Base-by-base conservation (phyloP, 2,888 invertebrate genomes). In the Junonia oenone region DNA sequence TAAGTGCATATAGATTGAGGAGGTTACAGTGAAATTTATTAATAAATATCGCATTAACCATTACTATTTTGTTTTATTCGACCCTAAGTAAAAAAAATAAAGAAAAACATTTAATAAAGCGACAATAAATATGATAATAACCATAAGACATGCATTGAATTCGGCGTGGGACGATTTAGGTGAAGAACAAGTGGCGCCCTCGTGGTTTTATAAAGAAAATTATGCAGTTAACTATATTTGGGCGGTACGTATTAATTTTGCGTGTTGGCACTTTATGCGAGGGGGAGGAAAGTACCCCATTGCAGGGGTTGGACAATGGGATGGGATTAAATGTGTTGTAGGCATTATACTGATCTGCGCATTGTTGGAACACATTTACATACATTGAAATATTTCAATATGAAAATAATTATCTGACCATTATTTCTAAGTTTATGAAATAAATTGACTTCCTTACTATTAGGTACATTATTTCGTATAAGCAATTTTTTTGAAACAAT, bases 11-110 rank as follows among this genome's bases (percentile, higher is more conserved):
- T 85, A 87, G 86, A 83, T 79, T 81, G 87, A 83, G 78, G 75
- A 84, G 78, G 86, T 82, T 79, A 87, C 86, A 85, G 84, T 88
- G 88, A 89, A 88, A 84, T 81, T 87, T 84, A 87, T 81, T 83
- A 89, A 88, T 90, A 90, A 90, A 90, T 87, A 88, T 82, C 81
- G 84, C 84, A 90, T 88, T 89, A 88, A 83, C 81, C 85, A 86
- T 78, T 83, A 66, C 26, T 57, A 14, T 47, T 55, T 61, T 61
- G 64, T 65, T 66, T 66, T 57, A 61, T 45, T 64, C 63, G 67
- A 17, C 19, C 22, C 40, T 22, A 17, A 9, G 3, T 4, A 33
- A n/a, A n/a, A 11, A 2, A 33, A n/a, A 33, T 33, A 11, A 2
- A 29, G 6, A 8, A 8, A 29, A 29, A 29, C n/a, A 26, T 15